phyloP scores from a whole-genome alignment of 2,888 invertebrate genomes.

The Parnassius mnemosyne region DNA sequence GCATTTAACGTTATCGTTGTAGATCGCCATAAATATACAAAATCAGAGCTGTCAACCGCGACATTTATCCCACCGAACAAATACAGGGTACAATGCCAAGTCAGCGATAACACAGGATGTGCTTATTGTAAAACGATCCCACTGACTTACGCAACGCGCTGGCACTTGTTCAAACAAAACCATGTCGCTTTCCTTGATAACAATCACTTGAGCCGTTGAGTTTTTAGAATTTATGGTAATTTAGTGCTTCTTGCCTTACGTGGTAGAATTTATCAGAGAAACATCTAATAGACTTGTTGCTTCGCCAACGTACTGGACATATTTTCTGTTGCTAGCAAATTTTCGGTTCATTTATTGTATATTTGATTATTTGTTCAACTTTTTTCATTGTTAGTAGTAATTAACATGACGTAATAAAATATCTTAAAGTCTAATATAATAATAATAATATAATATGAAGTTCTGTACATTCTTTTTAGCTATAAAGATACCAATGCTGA shows the following conservation, averaged over 20 bases:
- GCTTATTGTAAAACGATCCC: constrained; percentile 30
- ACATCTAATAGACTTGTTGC: background rate
- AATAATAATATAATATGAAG: too few species aligned
- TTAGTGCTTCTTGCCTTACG: constrained; percentile 7
- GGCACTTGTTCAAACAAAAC: constrained; percentile 53
- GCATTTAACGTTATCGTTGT: background rate
- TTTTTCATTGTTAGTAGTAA: too few species aligned
- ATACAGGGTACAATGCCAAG: constrained; percentile 1
- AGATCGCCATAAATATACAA: background rate
- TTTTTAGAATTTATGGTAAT: constrained; percentile 20
- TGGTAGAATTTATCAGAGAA: background rate
- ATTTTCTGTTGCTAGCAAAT: background rate
- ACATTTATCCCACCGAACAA: background rate
- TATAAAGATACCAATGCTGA: too few species aligned
- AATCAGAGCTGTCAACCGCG: background rate
- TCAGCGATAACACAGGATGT: constrained; percentile 21
- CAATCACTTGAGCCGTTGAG: constrained; percentile 10
- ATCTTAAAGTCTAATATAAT: too few species aligned
- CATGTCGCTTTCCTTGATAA: constrained; percentile 21
- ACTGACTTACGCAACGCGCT: constrained; percentile 37
- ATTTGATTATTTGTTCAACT: too few species aligned
- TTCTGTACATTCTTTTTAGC: too few species aligned
- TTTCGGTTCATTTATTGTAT: too few species aligned
- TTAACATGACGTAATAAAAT: too few species aligned
- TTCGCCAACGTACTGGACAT: background rate